Base-by-base conservation (phyloP, 2,797 vertebrate species). In the Lepus oiostolus region DNA sequence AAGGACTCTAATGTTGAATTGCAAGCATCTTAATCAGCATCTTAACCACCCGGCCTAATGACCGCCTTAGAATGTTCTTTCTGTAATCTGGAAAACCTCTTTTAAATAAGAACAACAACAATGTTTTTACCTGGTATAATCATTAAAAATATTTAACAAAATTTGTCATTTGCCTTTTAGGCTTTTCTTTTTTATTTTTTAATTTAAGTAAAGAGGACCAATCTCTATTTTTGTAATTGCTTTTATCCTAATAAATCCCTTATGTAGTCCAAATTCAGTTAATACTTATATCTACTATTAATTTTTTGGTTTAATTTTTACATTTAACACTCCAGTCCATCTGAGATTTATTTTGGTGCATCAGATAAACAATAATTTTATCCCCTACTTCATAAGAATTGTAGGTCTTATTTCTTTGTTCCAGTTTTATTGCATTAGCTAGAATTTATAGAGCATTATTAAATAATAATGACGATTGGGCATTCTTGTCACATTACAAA, bases 361-460 rank as follows among this genome's bases (percentile, higher is more conserved):
- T 21, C 38, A 38, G 67, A 54, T 26, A 91, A 87, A 92, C 7
- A 32, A 42, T 32, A 74, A 54, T 81, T 85, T 63, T 82, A 79
- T 79, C 24, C 30, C 5, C 50, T 76, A 4, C 74, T 92, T 94
- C 79, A 13, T 1, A 68, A 32, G 65, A 88, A 54, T 52, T 91
- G 38, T 3, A 95, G 22, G 21, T 90, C 85, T 85, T 52, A 24
- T 89, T 96, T 86, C 70, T 90, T 68, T 90, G 21, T 82, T 82
- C 30, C 84, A 42, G 28, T 86, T 38, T 82, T 88, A 91, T 35
- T 82, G 10, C 30, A 38, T 72, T 89, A 68, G 60, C 71, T 92
- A 71, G 71, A 80, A 74, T 95, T 82, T 80, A 54, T 70, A 42
- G 28, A 81, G 24, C 14, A 19, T 1, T 58, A 7, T 75, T 85